phyloP scores from a whole-genome alignment of 2,888 invertebrate genomes.

The Mylabris sibirica region DNA sequence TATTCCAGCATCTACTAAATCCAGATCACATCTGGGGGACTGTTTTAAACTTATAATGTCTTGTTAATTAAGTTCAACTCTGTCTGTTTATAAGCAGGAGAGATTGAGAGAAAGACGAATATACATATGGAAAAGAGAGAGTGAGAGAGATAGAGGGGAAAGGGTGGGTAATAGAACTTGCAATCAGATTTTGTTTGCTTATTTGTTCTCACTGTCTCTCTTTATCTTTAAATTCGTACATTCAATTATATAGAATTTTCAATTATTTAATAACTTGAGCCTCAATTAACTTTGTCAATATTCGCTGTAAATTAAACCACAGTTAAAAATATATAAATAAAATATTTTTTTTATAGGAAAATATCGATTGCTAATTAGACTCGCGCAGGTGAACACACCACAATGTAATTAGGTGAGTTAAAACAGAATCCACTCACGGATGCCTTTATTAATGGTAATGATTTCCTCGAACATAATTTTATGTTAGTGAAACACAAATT shows the following conservation, averaged over 20 bases:
- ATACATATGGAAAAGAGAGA: slow-evolving; percentile 30
- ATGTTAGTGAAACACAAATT: slow-evolving; percentile 24
- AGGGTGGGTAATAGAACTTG: slow-evolving; percentile 29
- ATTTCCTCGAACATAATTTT: slow-evolving; percentile 23
- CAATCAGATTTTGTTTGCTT: slow-evolving; percentile 46
- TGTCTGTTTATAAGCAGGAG: slow-evolving; percentile 28
- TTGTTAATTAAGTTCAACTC: slow-evolving; percentile 58
- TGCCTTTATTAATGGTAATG: slow-evolving; percentile 30
- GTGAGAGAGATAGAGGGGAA: too few species aligned
- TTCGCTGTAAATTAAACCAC: slow-evolving; percentile 23
- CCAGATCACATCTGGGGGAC: slow-evolving; percentile 55
- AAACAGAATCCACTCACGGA: slow-evolving; percentile 21
- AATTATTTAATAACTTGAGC: slow-evolving; percentile 42
- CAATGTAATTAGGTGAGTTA: slow-evolving; percentile 25
- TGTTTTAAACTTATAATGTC: slow-evolving; percentile 56
- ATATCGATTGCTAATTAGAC: slow-evolving; percentile 36
- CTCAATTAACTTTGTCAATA: slow-evolving; percentile 39
- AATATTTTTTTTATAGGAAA: background rate
- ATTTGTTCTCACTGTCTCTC: slow-evolving; percentile 42
- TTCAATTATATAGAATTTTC: slow-evolving; percentile 46
- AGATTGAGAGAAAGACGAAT: background rate
- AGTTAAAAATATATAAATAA: background rate
- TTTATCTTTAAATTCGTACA: slow-evolving; percentile 43
- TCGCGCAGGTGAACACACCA: slow-evolving; percentile 26
- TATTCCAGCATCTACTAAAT: slow-evolving; percentile 54